Conservation (phyloP, 2,113 vertebrate species). For the Pygoscelis antarcticus region DNA sequence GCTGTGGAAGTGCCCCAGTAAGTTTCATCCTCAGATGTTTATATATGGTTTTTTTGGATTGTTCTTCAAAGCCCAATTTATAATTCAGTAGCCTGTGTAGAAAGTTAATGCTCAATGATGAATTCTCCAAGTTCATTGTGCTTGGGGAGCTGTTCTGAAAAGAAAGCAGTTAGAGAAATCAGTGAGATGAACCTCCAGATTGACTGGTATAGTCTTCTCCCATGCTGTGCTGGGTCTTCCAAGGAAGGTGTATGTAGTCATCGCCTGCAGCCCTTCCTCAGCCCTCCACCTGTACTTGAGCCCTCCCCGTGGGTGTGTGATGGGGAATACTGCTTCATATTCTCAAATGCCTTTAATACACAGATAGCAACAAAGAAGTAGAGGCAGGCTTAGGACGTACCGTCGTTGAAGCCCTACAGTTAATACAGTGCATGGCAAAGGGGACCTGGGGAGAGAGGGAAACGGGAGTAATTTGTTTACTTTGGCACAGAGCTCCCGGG, state of each 20-base stretch:
- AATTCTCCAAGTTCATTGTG: background rate
- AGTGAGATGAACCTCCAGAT: background rate
- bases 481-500: background rate
- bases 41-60: background rate
- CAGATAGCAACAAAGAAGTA: background rate
- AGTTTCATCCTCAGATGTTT: background rate
- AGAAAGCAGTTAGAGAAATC: background rate
- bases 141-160: background rate
- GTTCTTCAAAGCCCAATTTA: background rate
- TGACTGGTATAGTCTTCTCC: background rate
- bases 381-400: background rate
- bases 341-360: background rate
- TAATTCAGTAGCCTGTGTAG: background rate
- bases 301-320: background rate
- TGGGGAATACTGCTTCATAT: background rate
- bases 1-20: background rate
- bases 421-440: background rate
- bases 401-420: background rate
- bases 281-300: background rate
- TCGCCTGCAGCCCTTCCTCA: background rate
- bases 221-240: fast-evolving
- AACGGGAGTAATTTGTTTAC: background rate
- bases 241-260: background rate
- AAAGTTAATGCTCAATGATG: background rate
- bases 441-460: background rate